Base-by-base conservation (phyloP, 2,113 vertebrate genomes). In the Crotalus tigris region DNA sequence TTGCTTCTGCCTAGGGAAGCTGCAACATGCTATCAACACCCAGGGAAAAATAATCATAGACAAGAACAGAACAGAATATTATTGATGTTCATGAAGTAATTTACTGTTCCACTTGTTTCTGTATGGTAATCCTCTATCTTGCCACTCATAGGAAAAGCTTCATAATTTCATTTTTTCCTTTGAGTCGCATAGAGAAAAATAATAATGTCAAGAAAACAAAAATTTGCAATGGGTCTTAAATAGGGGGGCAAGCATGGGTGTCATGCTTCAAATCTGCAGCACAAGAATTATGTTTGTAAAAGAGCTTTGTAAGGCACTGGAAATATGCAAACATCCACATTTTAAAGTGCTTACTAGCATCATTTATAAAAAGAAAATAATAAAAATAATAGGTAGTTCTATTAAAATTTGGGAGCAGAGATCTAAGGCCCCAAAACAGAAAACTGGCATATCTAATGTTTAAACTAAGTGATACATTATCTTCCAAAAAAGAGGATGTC, bases 81-180 rank as follows among this genome's bases (percentile, higher is more conserved):
- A 94, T 96, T 94, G 90, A 88, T 85, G 59, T 94, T 93, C 53
- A 85, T 64, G 87, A 95, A 96, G 21, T 49, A 92, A 94, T 91
- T 94, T 94, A 91, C 24, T 95, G 94, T 57, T 89, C 91, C 29
- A 89, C 13, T 87, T 94, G 24, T 59, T 91, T 88, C 8, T 33
- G 95, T 96, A 94, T 58, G 44, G 86, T 94, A 92, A 92, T 94
- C 93, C 85, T 61, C 58, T 91, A 2, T 87, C 58, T 19, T 61
- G 29, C 11, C 51, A 91, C 93, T 95, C 94, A 94, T 94, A 87
- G 58, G 81, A 96, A 95, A 96, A 96, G 95, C 0, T 15, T 92
- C 95, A 93, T 93, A 90, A 24, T 46, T 92, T 55, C 64, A 93
- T 51, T 61, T 94, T 90, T 92, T 85, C 91, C 90, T 64, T 88